Percentiles rank a stretch among this genome's conserved stretches.
Conservation (phyloP, 2,888 invertebrate genomes). For the Oxycera nigricornis region DNA sequence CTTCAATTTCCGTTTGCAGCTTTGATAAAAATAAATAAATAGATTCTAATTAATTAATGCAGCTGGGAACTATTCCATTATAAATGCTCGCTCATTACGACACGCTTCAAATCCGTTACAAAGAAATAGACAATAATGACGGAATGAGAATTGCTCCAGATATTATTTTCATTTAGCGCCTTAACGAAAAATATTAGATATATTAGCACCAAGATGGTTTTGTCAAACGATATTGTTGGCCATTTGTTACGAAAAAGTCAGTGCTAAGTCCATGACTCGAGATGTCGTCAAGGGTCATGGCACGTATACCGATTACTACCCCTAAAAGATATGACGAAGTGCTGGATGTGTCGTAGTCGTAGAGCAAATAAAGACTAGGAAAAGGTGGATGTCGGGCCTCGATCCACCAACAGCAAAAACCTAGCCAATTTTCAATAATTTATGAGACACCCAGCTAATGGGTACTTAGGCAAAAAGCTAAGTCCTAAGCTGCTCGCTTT, state of each 20-base stretch:
- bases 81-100: slow-evolving; percentile 7
- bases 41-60: slow-evolving; percentile 14
- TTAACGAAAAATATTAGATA: neutral
- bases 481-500: slow-evolving; percentile 38
- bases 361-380: slow-evolving; percentile 27
- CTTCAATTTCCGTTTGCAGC: too few relatives aligned
- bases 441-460: slow-evolving; percentile 34
- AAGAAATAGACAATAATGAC: neutral
- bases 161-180: neutral
- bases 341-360: slow-evolving; percentile 7
- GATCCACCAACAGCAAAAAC: slow-evolving; percentile 26
- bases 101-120: neutral
- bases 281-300: neutral
- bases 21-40: too few relatives aligned
- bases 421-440: slow-evolving; percentile 38
- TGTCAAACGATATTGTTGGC: slow-evolving; percentile 14
- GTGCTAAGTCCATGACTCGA: neutral
- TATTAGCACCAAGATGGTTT: slow-evolving; percentile 12
- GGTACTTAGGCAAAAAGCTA: slow-evolving; percentile 38
- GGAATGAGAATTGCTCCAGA: neutral
- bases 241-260: slow-evolving; percentile 31
- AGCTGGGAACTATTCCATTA: neutral
- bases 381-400: slow-evolving; percentile 28
- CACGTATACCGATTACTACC: neutral
- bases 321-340: slow-evolving; percentile 13